phyloP scores from a whole-genome alignment of 92 coral and sea anemone species.

The Epizoanthus ramosus region DNA sequence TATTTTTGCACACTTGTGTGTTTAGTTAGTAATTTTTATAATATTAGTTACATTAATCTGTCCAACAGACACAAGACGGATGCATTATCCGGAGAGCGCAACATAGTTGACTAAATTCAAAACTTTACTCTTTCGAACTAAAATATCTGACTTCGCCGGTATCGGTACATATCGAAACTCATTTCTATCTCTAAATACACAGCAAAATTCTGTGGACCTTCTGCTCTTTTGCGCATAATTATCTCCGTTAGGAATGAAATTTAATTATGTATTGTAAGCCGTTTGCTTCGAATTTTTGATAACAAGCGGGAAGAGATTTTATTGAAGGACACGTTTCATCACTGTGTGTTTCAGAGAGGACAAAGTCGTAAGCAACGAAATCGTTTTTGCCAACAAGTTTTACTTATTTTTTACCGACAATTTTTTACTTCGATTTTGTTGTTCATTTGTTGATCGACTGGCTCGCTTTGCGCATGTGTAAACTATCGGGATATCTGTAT shows the following conservation, averaged over 20 bases:
- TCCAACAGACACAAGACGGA: neutral
- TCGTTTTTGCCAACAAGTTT: neutral
- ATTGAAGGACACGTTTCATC: neutral
- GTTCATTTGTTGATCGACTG: constrained; percentile 20
- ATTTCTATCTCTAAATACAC: neutral
- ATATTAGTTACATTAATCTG: neutral
- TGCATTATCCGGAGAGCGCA: neutral
- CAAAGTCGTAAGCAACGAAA: neutral
- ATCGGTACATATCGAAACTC: neutral
- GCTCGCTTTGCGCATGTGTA: constrained; percentile 28
- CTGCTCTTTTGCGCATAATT: neutral
- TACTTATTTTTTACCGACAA: neutral
- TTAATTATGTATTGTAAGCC: neutral
- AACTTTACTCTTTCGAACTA: neutral
- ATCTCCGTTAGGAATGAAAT: constrained; percentile 5
- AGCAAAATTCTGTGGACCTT: constrained; percentile 6
- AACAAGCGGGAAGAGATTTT: neutral
- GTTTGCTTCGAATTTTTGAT: neutral
- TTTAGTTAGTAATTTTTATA: neutral
- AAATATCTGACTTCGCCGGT: neutral
- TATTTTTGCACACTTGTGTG: constrained; percentile 2
- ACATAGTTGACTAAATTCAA: neutral
- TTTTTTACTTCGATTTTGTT: constrained; percentile 31
- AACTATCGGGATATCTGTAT: constrained; percentile 27
- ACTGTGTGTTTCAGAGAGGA: constrained; percentile 7